Evolutionary conservation across 2,113 vertebrate species (phyloP).

Genomic region (Scortum barcoo): DNA sequence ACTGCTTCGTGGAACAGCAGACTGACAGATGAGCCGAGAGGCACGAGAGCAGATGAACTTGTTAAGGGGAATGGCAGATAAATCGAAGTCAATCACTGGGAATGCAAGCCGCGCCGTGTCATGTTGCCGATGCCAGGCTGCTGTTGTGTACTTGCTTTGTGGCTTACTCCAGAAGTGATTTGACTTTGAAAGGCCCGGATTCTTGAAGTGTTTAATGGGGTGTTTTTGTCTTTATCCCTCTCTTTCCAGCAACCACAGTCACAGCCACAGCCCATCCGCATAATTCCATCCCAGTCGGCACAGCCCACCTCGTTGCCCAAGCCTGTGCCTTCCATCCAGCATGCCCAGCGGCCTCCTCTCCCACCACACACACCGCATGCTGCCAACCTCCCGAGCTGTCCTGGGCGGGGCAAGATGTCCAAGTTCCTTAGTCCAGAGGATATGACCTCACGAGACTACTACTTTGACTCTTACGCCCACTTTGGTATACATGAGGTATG

Average conservation of each 20-base stretch:
- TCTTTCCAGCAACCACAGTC: constrained; percentile 70
- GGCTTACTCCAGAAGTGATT: neutral
- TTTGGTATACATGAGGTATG: constrained; percentile 98
- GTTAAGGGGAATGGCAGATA: neutral
- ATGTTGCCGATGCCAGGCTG: neutral
- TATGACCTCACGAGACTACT: constrained; percentile 98
- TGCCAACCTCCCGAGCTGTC: constrained; percentile 89
- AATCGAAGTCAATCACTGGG: neutral
- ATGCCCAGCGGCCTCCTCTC: constrained; percentile 70
- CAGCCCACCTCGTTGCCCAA: constrained; percentile 90
- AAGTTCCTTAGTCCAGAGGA: constrained; percentile 95
- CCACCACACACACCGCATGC: constrained; percentile 85
- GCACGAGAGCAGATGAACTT: neutral
- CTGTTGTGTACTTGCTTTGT: neutral
- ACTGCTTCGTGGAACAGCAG: neutral
- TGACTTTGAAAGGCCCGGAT: neutral
- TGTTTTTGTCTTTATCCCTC: constrained; percentile 46
- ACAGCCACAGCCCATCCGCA: constrained; percentile 80
- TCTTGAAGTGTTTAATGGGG: constrained; percentile 13
- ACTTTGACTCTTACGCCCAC: constrained; percentile 98
- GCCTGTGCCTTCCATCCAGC: constrained; percentile 89
- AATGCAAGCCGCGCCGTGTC: neutral
- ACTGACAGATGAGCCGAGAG: constrained; percentile 38
- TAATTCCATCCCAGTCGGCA: constrained; percentile 87
- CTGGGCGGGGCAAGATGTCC: constrained; percentile 93